Percentiles rank a stretch among this genome's conserved stretches.
Evolutionary conservation across 2,797 vertebrate species (phyloP).

Genomic region (Argentina silus): DNA sequence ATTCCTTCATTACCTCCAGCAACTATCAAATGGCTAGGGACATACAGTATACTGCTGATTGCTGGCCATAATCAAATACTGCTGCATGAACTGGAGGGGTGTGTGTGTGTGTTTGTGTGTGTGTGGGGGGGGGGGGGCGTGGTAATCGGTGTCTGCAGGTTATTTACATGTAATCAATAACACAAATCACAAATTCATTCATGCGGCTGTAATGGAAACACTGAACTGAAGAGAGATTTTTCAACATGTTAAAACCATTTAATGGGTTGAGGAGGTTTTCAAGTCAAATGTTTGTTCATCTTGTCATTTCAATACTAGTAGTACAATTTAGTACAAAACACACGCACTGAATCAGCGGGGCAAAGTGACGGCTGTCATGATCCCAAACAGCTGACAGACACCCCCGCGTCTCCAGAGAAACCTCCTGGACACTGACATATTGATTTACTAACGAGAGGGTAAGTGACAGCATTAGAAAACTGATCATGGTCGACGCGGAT

Average conservation of each 20-base stretch:
- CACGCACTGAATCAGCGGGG: too few relatives aligned
- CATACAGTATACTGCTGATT: conserved; percentile 30
- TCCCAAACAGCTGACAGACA: too few relatives aligned
- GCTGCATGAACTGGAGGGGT: conserved; percentile 33
- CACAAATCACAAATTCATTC: conserved; percentile 42
- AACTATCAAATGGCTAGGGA: not conserved
- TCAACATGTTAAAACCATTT: conserved; percentile 44
- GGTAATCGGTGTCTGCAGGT: conserved; percentile 15
- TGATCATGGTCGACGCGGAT: conserved; percentile 53
- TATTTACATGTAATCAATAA: conserved; percentile 56
- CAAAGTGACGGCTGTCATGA: too few relatives aligned
- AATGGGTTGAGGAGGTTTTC: conserved; percentile 39
- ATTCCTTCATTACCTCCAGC: conserved; percentile 24
- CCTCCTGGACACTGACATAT: conserved; percentile 3
- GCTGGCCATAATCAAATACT: conserved; percentile 43
- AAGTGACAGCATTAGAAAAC: conserved; percentile 58
- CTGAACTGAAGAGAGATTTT: conserved; percentile 27
- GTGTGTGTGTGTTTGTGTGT: conserved; percentile 18
- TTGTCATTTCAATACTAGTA: not conserved
- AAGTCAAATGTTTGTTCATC: conserved; percentile 26
- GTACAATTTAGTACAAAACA: too few relatives aligned
- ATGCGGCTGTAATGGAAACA: conserved; percentile 37
- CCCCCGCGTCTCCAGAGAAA: too few relatives aligned
- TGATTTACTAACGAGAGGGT: conserved; percentile 56
- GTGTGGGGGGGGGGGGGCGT: not conserved